Conservation (phyloP, 2,797 vertebrate genomes). For the Lates japonicus region DNA sequence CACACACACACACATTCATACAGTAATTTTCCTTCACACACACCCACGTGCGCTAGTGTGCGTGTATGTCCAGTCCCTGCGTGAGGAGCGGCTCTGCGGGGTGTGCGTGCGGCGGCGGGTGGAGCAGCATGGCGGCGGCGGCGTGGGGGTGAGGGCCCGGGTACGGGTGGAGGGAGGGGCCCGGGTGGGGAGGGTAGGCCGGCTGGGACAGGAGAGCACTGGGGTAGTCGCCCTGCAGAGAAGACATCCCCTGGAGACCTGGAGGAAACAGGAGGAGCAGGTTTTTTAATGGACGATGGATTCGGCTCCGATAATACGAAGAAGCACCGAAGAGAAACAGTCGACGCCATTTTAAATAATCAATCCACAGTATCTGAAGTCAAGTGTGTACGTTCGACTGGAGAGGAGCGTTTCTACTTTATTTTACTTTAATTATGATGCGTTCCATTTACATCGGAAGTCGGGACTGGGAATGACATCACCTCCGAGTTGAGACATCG, state of each 20-base stretch:
- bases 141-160: constrained; percentile 84
- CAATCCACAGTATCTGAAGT: neutral
- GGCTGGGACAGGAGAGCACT: constrained; percentile 82
- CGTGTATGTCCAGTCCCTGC: constrained; percentile 90
- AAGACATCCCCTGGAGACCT: constrained; percentile 90
- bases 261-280: neutral
- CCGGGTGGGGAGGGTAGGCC: constrained; percentile 85
- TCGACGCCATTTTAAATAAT: neutral
- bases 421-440: too few species aligned
- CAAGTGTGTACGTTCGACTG: neutral
- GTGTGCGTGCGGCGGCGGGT: constrained; percentile 85
- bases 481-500: too few species aligned
- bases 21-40: constrained; percentile 15
- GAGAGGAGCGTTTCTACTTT: too few species aligned
- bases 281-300: neutral
- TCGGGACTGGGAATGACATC: too few species aligned
- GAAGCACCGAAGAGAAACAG: neutral
- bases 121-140: constrained; percentile 83
- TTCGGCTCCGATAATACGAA: neutral
- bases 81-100: constrained; percentile 86
- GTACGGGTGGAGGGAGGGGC: constrained; percentile 84
- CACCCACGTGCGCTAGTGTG: constrained; percentile 78
- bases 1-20: constrained; percentile 45
- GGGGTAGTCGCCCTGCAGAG: constrained; percentile 86
- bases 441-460: too few species aligned